Base-by-base conservation (phyloP, 2,888 invertebrate genomes). In the Drosophila vallismaia region DNA sequence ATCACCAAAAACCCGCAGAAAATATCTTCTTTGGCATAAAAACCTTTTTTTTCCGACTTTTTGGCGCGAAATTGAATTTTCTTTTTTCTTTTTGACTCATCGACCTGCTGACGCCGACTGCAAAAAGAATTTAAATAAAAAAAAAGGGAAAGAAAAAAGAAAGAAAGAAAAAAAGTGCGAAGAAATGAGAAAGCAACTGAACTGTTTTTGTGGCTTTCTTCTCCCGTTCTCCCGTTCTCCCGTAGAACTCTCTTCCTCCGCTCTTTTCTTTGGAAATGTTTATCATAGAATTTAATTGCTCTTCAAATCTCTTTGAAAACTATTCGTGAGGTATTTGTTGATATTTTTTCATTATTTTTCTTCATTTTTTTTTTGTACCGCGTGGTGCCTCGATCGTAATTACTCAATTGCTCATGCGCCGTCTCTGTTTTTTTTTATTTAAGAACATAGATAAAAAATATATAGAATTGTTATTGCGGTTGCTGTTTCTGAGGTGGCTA, bases 361-460 rank as follows among this genome's bases (percentile, higher is more conserved):
- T n/a, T 58, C 28, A 19, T 66, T 42, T 55, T 60, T 14, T 45
- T 24, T 19, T 24, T 56, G n/a, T 46, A 44, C 54, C 50, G 49
- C 44, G 57, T 52, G 51, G 42, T 49, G 48, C 79, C 77, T 74
- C 63, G 71, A 70, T 75, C 76, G 71, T 85, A 83, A 85, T 87
- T 83, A 87, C 85, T 87, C 83, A 81, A 87, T 82, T 83, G 82
- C 85, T 78, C 82, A 82, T 86, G 84, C 74, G 87, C 10, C 19
- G n/a, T 33, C 40, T 12, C 36, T n/a, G 45, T 31, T 24, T 59
- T 26, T 69, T 83, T 42, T 71, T 60, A 64, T 77, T 74, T 76
- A 68, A 72, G 75, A 68, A 82, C 77, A 70, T 75, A 77, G 72
- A 81, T 81, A 77, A 77, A 77, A 77, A 75, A 75, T 64, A 80